A percentile compares a stretch with the other conserved stretches of the same genome.
phyloP scores from a whole-genome alignment of 2,113 vertebrate genomes.

The Scopus umbretta region DNA sequence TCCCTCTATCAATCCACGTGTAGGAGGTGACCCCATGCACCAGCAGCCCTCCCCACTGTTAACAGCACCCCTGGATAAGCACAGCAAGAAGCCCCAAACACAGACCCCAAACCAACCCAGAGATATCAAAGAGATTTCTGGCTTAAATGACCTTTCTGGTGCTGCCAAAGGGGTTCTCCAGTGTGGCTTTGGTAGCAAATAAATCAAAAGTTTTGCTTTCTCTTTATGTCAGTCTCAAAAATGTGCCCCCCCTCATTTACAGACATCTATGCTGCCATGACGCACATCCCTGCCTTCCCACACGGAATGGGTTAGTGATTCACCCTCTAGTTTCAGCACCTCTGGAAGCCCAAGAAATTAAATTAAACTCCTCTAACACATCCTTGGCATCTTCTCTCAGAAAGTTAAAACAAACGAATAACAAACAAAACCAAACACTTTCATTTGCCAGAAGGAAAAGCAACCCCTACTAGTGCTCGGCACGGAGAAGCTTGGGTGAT shows the following conservation, averaged over 20 bases:
- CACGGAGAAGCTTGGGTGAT: not conserved
- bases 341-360: not conserved
- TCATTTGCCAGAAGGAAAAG: not conserved
- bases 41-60: not conserved
- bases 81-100: not conserved
- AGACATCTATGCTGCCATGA: fast-evolving
- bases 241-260: not conserved
- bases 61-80: not conserved
- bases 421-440: not conserved
- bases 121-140: not conserved
- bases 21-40: not conserved
- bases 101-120: not conserved
- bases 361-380: not conserved
- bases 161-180: not conserved
- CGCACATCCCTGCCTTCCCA: not conserved
- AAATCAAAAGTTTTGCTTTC: not conserved
- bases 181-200: not conserved
- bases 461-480: fast-evolving
- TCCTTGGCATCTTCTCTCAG: not conserved
- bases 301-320: not conserved
- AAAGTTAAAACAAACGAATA: not conserved
- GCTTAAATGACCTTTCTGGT: not conserved
- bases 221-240: not conserved
- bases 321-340: not conserved
- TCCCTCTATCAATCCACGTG: not conserved